These are phyloP conservation scores for Pipistrellus pipistrellus DNA, from an alignment of 2,797 vertebrate genomes.

Conservation along the genomic window DNA sequence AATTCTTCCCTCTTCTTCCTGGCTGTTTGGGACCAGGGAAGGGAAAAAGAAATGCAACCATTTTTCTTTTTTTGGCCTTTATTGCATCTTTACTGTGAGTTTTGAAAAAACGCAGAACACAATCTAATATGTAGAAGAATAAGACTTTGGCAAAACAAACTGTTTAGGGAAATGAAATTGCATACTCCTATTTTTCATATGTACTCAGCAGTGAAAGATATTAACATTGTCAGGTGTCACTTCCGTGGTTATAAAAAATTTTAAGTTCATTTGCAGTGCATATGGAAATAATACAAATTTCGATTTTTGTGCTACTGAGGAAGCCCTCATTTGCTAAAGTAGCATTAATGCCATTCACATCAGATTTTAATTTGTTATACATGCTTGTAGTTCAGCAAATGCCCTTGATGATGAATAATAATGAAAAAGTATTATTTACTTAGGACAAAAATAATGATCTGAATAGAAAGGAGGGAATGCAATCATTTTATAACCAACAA, in stretches of 20 bases:
- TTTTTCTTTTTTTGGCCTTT: constrained; percentile 27
- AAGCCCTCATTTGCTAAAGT: constrained; percentile 89
- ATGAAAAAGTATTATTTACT: constrained; percentile 78
- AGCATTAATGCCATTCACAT: constrained; percentile 86
- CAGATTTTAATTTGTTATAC: constrained; percentile 78
- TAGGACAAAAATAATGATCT: constrained; percentile 83
- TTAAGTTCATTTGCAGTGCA: constrained; percentile 89
- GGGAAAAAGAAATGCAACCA: neutral
- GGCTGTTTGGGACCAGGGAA: too few species aligned
- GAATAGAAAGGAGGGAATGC: constrained; percentile 25
- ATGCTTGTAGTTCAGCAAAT: constrained; percentile 86
- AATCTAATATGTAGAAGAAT: constrained; percentile 86
- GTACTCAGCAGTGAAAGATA: constrained; percentile 89
- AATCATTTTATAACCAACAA: neutral
- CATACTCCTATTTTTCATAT: constrained; percentile 61
- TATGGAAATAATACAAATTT: constrained; percentile 91
- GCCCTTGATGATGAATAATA: constrained; percentile 83
- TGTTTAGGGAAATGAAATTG: constrained; percentile 83
- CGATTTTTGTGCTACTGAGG: constrained; percentile 86
- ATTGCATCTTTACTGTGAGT: constrained; percentile 75
- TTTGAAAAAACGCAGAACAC: constrained; percentile 77
- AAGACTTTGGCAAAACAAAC: constrained; percentile 85
- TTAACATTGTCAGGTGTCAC: constrained; percentile 88
- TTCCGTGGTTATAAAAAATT: constrained; percentile 87
- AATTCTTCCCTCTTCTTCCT: neutral